Evolutionary conservation across 2,113 vertebrate genomes (phyloP).

Genomic region (Paratilapia polleni): DNA sequence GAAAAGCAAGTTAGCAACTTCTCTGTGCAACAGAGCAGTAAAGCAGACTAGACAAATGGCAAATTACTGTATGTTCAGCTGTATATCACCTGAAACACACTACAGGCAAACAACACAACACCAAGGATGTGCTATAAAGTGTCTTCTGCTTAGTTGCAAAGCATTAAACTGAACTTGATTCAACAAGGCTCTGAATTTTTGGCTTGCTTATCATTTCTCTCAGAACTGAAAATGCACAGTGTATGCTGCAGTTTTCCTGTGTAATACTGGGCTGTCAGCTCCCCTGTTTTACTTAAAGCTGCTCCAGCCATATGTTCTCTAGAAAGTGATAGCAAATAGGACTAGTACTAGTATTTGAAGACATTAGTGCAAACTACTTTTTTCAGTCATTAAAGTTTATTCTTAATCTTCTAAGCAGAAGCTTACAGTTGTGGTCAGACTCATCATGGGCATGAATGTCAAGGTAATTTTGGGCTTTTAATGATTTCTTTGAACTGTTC

Average conservation of each 20-base stretch:
- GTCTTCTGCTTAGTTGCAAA: background rate
- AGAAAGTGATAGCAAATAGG: background rate
- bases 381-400: background rate
- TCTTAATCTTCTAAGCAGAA: too few species aligned
- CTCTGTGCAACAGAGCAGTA: background rate
- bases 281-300: background rate
- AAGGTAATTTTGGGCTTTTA: too few species aligned
- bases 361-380: background rate
- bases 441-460: too few species aligned
- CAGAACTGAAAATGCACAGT: background rate
- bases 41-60: conserved; percentile 12
- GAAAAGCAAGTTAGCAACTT: conserved; percentile 3
- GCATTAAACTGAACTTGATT: background rate
- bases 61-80: conserved; percentile 26
- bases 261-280: background rate
- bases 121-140: background rate
- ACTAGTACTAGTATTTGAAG: background rate
- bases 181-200: background rate
- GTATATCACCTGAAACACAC: conserved; percentile 23
- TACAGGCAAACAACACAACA: background rate
- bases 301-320: background rate
- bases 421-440: too few species aligned
- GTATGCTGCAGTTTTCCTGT: background rate
- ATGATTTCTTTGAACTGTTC: too few species aligned
- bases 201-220: background rate